Conservation (phyloP, 2,888 invertebrate species). For the Perizoma affinitatum region DNA sequence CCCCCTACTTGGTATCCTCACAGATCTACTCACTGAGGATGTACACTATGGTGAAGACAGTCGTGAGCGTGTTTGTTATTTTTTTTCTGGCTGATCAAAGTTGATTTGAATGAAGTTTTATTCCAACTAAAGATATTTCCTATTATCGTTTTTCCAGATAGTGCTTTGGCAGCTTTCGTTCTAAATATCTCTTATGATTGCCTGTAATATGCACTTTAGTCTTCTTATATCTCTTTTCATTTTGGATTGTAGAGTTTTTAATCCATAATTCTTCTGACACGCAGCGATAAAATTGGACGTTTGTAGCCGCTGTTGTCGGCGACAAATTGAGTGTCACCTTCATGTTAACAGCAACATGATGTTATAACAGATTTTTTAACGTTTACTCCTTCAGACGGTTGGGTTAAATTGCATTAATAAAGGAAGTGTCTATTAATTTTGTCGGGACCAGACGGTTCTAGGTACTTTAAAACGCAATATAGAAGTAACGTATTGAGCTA, state of each 20-base stretch:
- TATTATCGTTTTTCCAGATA: no score
- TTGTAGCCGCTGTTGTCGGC: constrained; percentile 30
- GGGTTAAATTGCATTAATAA: constrained; percentile 47
- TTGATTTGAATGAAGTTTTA: no score
- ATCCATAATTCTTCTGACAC: constrained; percentile 1
- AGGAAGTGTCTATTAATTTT: constrained; percentile 38
- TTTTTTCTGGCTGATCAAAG: no score
- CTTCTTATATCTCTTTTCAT: neutral
- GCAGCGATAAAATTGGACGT: constrained; percentile 22
- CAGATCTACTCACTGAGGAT: no score
- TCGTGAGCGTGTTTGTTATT: no score
- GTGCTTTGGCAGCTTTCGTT: no score
- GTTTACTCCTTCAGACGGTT: constrained; percentile 40
- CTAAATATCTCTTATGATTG: no score
- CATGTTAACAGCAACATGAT: constrained; percentile 45
- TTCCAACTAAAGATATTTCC: no score
- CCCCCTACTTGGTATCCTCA: no score
- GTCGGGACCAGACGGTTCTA: constrained; percentile 17
- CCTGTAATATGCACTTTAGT: no score
- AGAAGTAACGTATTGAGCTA: no score
- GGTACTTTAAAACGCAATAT: constrained; percentile 17
- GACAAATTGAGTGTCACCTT: constrained; percentile 71
- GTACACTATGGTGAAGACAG: no score
- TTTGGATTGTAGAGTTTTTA: constrained; percentile 2
- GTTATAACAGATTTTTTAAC: constrained; percentile 61